Base-by-base conservation (phyloP, 2,113 vertebrate species). In the Oenanthe oenanthe region DNA sequence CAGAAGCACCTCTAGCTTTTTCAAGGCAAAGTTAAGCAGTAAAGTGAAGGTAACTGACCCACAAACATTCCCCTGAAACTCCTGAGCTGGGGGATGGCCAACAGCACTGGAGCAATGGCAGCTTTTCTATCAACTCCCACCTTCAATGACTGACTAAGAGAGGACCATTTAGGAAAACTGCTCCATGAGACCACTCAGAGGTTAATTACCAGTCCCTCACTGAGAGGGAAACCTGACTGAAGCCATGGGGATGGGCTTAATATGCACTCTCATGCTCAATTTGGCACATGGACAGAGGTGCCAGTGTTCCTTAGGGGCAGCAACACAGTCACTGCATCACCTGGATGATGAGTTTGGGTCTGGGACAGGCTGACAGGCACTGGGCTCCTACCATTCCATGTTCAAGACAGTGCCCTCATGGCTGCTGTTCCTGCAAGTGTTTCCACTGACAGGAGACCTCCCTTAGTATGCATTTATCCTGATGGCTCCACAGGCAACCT, bases 101-200 rank as follows among this genome's bases (percentile, higher is more conserved):
- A 13, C 9, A 48, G 21, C 42, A 25, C 5, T 0, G 2, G 28
- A 56, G 21, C 4, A 38, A 34, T 15, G 18, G n/a, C 0, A 0
- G 8, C n/a, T 73, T 54, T 56, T 63, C 20, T 84, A 24, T 19
- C 45, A 53, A 38, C n/a, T 70, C 34, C 34, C 36, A 53, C 2
- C 4, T 57, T 71, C 40, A 76, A 0, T 38, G 75, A 28, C 18
- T 22, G 24, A 20, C 16, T 9, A 50, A 24, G 17, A 54, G 57
- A 83, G 26, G 24, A 54, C 12, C 12, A 26, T 56, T 67, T 58
- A 45, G 29, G 47, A 58, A 91, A 84, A 8, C 28, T 74, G 36
- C 5, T 92, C 20, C 29, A 18, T 63, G 13, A 51, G 26, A 58
- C 45, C 20, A 10, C 16, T 54, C 36, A 14, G 7, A 48, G 18